Evolutionary conservation across 2,797 vertebrate species (phyloP), one percentile per base, ranked within the genome.

Genomic region (Galago senegalensis): DNA sequence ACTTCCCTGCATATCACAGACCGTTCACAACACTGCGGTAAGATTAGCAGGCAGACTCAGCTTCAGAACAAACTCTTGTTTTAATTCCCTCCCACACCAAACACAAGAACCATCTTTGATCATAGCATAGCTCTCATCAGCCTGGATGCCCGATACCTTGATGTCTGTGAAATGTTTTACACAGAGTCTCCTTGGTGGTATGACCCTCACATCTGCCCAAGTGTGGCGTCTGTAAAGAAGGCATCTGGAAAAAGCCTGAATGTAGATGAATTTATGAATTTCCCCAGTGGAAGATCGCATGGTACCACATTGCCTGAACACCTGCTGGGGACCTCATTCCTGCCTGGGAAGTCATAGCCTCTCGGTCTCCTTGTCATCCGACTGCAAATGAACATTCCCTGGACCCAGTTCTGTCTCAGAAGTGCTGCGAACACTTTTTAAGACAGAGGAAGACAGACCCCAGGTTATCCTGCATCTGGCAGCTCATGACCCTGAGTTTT

Each of bases 171-270:
- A 88, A 23, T 7, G 12, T 29, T 69, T 43, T 13, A 1, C 20
- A 75, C 40, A 58, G 7, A 61, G 29, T 82, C 46, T 37, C 77
- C 20, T 0, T 7, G 40, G 20, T n/a, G 7, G 11, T 25, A 0
- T 27, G 75, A 23, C 9, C 40, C 79, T 60, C 12, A 81, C 0
- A 12, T 0, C 8, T 14, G 2, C 13, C 3, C 0, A 1, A 37
- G 2, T 14, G 16, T n/a, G 12, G 2, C 27, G 3, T 58, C 23
- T 46, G 2, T 10, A 43, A n/a, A 40, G 31, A 14, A 37, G 1
- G 12, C 9, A 27, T 10, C 10, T 37, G 18, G 18, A 31, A 3
- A 65, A 25, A 37, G 17, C 7, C 11, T 10, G 18, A 70, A 76
- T 7, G 2, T 16, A 10, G 3, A 16, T 18, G 25, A 40, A 13